Base-by-base conservation (phyloP, 2,113 vertebrate species). In the Solea solea region DNA sequence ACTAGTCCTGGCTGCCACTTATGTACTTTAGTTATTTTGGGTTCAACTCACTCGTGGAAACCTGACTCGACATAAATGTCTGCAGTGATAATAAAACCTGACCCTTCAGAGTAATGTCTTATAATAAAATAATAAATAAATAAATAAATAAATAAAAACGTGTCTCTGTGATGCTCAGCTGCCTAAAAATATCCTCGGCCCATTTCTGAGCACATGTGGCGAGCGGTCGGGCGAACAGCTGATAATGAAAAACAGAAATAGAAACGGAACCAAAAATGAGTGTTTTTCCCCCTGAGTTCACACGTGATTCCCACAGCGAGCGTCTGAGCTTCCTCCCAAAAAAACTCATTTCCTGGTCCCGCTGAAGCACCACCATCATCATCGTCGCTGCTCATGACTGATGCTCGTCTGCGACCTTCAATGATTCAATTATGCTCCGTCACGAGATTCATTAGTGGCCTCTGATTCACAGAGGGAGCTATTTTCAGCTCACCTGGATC, bases 141-240 rank as follows among this genome's bases (percentile, higher is more conserved):
- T 0, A 6, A 34, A 34, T 3, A 6, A 34, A 34, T 34, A 6
- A 34, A 59, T 69, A 69, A 59, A 59, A 0, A 53, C 65, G 21
- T 21, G 1, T 67, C 7, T 16, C 15, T 44, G 40, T 68, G 58
- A 34, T 1, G 56, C 74, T 82, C 83, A 86, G 70, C 79, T 76
- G 42, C 12, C 67, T 78, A 78, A 81, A 80, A 89, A 86, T 81
- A 86, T 46, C 61, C 62, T 57, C 53, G 7, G n/a, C 2, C 39
- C 21, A 25, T 59, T 57, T 76, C 69, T 59, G 50, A 15, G 42
- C 74, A 71, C 78, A 80, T 84, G 78, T 78, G 86, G 73, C 69
- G 62, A 34, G 42, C 40, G 51, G 59, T 59, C 62, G 80, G 63
- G 40, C 71, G 14, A 62, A 56, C 15, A 55, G 61, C 21, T 27